A percentile compares a stretch with the other conserved stretches of the same genome.
phyloP scores from a whole-genome alignment of 2,888 invertebrate genomes.

The Tetragonula carbonaria region DNA sequence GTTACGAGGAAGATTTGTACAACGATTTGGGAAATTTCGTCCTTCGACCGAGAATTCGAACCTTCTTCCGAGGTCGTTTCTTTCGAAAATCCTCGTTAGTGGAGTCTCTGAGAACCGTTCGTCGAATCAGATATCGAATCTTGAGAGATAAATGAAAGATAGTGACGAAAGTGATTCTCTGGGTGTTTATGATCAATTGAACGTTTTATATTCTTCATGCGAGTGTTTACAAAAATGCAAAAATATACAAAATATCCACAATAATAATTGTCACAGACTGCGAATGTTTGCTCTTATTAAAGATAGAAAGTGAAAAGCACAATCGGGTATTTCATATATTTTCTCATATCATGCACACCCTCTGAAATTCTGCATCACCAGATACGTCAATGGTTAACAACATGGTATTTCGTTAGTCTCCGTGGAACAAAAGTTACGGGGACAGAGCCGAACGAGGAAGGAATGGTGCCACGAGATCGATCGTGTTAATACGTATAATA shows the following conservation, averaged over 20 bases:
- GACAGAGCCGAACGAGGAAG: not conserved
- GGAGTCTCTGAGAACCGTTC: not conserved
- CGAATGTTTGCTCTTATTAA: no score
- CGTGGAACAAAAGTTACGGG: not conserved
- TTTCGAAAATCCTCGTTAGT: not conserved
- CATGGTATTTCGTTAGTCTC: no score
- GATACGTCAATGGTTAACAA: no score
- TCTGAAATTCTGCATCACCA: no score
- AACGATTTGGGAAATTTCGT: not conserved
- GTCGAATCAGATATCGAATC: not conserved
- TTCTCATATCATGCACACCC: not conserved
- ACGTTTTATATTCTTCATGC: not conserved
- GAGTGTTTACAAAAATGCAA: no score
- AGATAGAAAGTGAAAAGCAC: no score
- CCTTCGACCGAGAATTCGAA: not conserved
- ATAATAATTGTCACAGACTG: no score
- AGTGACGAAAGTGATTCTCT: not conserved
- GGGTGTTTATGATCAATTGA: accelerated
- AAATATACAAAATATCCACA: no score
- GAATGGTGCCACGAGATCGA: not conserved
- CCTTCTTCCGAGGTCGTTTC: not conserved
- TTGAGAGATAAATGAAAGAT: not conserved
- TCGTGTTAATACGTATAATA: conserved; percentile 13
- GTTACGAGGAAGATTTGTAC: not conserved
- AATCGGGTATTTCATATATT: not conserved